Conservation (phyloP, 2,797 vertebrate genomes). For the Bradypodion pumilum region DNA sequence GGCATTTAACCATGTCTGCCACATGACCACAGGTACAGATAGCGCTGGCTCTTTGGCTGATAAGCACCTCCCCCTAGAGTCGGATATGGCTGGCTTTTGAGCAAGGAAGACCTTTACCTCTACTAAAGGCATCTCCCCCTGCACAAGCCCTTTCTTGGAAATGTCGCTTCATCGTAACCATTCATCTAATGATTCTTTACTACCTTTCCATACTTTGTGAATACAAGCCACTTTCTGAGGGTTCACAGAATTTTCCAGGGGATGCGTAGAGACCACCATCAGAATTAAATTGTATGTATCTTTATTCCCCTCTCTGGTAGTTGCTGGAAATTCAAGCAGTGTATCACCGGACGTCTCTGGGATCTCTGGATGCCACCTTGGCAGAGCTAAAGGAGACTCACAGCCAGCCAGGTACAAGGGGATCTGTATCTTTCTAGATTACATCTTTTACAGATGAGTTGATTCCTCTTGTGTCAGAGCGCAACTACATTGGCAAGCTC, state of each 20-base stretch:
- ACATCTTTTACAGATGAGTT: background rate
- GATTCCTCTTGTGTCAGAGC: background rate
- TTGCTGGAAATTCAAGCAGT: conserved; percentile 93
- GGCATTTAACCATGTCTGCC: too few species aligned
- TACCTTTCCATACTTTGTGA: background rate
- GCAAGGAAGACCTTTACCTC: too few species aligned
- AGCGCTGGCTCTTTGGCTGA: too few species aligned
- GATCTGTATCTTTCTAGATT: background rate
- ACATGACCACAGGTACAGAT: too few species aligned
- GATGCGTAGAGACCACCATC: background rate
- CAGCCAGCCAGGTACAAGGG: conserved; percentile 76
- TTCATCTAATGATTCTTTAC: background rate
- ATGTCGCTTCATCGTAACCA: background rate
- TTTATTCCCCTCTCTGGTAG: conserved; percentile 67
- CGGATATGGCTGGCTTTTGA: too few species aligned
- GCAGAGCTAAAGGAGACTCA: conserved; percentile 87
- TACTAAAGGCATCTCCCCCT: background rate
- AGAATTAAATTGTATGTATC: background rate
- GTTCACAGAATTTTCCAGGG: background rate
- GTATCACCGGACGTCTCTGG: conserved; percentile 87
- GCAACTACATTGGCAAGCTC: too few species aligned
- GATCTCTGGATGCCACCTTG: conserved; percentile 84
- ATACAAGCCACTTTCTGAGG: background rate
- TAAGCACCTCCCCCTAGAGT: too few species aligned
- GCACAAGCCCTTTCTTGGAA: background rate